A percentile compares a stretch with the other conserved stretches of the same genome.
These are phyloP conservation scores for Tinea semifulvella DNA, from an alignment of 2,888 invertebrate genomes.

Conservation along the genomic window DNA sequence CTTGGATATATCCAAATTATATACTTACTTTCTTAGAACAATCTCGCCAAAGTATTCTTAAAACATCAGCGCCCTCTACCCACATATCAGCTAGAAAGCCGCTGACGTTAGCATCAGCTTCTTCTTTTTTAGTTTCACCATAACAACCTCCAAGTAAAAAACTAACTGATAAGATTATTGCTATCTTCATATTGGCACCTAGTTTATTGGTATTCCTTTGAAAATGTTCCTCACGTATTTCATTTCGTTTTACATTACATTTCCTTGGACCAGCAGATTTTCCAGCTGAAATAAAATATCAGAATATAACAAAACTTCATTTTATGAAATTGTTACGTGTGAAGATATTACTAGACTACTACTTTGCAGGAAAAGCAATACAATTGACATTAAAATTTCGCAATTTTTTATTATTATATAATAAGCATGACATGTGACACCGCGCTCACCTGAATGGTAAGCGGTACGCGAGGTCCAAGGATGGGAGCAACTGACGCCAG, in stretches of 20 bases:
- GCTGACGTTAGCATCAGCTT: slow-evolving; percentile 44
- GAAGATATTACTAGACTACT: no score
- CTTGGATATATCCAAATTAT: not conserved
- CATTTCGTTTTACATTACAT: slow-evolving; percentile 1
- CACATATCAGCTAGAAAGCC: slow-evolving; percentile 54
- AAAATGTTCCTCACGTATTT: slow-evolving; percentile 3
- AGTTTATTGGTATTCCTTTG: not conserved
- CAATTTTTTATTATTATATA: no score
- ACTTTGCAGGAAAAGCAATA: no score
- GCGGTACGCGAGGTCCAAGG: no score
- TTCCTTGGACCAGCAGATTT: not conserved
- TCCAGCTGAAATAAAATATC: slow-evolving; percentile 2
- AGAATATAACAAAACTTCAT: not conserved
- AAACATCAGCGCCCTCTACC: slow-evolving; percentile 53
- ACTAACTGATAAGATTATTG: slow-evolving; percentile 26
- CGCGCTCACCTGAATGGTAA: no score
- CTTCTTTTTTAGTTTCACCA: slow-evolving; percentile 29
- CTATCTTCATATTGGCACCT: slow-evolving; percentile 26
- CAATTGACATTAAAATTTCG: no score
- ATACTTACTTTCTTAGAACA: slow-evolving; percentile 56
- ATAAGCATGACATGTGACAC: no score
- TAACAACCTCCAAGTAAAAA: not conserved
- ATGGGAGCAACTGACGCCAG: no score
- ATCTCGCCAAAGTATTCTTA: slow-evolving; percentile 56
- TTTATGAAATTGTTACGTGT: no score